Percentiles rank a stretch among this genome's conserved stretches.
phyloP scores from a whole-genome alignment of 2,888 invertebrate species.

The Cephus runcator region DNA sequence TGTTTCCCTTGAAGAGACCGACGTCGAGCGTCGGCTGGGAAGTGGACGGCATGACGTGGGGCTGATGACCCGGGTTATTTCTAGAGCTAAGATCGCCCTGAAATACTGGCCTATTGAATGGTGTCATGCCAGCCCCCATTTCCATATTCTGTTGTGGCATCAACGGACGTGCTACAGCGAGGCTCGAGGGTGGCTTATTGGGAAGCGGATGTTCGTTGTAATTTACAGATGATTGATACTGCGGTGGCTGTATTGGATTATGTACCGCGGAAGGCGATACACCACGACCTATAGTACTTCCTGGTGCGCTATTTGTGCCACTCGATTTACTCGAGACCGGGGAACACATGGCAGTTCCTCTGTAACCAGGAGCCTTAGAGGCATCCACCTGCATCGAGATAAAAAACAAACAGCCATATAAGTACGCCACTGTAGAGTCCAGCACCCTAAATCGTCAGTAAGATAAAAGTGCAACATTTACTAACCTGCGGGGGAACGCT shows the following conservation, averaged over 20 bases:
- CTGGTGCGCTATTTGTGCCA: constrained; percentile 61
- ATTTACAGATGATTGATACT: constrained; percentile 49
- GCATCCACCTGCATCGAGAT: constrained; percentile 75
- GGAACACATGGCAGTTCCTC: constrained; percentile 82
- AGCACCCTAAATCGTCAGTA: neutral
- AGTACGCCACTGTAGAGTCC: neutral
- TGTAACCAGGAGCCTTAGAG: constrained; percentile 91
- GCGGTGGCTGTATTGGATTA: constrained; percentile 53
- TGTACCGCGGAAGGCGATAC: constrained; percentile 50
- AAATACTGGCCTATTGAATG: constrained; percentile 53
- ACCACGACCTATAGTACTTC: constrained; percentile 39
- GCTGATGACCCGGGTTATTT: constrained; percentile 42
- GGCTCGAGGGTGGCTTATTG: constrained; percentile 53
- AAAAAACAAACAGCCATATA: neutral
- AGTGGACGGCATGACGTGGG: constrained; percentile 50
- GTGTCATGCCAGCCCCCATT: constrained; percentile 43
- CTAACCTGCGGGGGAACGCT: constrained; percentile 67
- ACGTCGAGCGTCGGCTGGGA: constrained; percentile 54
- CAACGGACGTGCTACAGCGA: constrained; percentile 60
- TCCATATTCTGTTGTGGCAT: constrained; percentile 51
- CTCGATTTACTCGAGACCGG: constrained; percentile 76
- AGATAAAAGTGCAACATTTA: neutral
- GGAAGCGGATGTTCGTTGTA: constrained; percentile 51
- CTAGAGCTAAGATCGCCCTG: constrained; percentile 49
- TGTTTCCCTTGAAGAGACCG: constrained; percentile 52